phyloP scores from a whole-genome alignment of 2,113 vertebrate species.

The Petrocephalus zakoni region DNA sequence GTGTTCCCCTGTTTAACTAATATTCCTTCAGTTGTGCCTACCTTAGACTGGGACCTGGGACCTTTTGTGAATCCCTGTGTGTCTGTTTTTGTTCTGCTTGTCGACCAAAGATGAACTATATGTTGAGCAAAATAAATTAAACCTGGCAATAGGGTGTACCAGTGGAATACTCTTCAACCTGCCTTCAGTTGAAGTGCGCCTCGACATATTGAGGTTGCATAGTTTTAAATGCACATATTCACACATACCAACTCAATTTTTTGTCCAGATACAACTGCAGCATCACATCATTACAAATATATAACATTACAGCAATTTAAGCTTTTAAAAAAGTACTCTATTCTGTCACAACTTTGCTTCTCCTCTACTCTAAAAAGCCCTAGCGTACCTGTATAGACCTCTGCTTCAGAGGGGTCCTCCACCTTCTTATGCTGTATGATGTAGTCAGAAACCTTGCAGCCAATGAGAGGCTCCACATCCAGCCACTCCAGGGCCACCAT shows the following conservation, averaged over 20 bases:
- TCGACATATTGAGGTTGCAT: neutral
- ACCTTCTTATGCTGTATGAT: slow-evolving; percentile 94
- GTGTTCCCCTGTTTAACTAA: neutral
- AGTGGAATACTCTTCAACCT: neutral
- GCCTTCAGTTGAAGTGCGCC: neutral
- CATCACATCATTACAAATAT: neutral
- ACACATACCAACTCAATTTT: neutral
- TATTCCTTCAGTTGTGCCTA: neutral
- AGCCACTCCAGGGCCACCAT: slow-evolving; percentile 93
- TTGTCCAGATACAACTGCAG: neutral
- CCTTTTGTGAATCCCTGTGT: neutral
- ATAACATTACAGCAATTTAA: neutral
- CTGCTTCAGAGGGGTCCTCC: slow-evolving; percentile 87
- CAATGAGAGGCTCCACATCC: slow-evolving; percentile 90
- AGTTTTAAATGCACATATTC: neutral
- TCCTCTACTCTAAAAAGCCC: neutral
- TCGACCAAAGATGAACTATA: neutral
- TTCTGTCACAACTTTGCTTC: neutral
- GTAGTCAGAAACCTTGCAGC: slow-evolving; percentile 91
- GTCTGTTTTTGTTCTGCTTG: neutral
- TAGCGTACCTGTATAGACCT: slow-evolving; percentile 88
- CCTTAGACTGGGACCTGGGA: neutral
- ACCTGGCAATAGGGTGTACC: neutral
- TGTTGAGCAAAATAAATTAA: neutral
- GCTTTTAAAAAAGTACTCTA: neutral